Conservation (phyloP, 2,888 invertebrate genomes). For the Gymnocheta viridis region DNA sequence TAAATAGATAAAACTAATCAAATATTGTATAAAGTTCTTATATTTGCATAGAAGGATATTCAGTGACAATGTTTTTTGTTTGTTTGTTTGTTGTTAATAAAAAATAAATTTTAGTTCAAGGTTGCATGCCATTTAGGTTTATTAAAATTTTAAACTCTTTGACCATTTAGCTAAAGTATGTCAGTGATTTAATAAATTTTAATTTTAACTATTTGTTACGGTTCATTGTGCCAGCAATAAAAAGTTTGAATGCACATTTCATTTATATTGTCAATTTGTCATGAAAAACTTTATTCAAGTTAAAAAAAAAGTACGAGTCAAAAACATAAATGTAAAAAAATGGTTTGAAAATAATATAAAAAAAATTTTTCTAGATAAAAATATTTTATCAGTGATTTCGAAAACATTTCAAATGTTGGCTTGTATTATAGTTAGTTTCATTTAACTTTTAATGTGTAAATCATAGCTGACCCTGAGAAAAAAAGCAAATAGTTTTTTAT, state of each 20-base stretch:
- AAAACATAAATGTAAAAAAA: too few relatives aligned
- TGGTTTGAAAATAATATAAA: too few relatives aligned
- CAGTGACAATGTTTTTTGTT: not conserved
- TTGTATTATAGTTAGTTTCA: not conserved
- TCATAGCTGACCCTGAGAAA: not conserved
- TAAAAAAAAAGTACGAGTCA: conserved; percentile 12
- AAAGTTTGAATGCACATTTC: conserved; percentile 52
- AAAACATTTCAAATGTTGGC: not conserved
- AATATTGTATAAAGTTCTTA: not conserved
- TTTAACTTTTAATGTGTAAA: conserved; percentile 1
- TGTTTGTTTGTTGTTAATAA: not conserved
- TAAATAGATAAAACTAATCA: not conserved
- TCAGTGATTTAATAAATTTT: conserved; percentile 45
- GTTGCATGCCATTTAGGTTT: conserved; percentile 15
- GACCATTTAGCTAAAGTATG: conserved; percentile 51
- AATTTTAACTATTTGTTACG: not conserved
- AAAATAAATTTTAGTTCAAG: conserved; percentile 50
- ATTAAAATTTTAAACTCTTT: conserved; percentile 57
- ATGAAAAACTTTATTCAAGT: conserved; percentile 56
- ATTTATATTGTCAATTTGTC: conserved; percentile 63
- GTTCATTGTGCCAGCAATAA: not conserved
- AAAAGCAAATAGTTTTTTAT: too few relatives aligned
- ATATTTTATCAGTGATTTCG: not conserved
- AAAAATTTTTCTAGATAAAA: too few relatives aligned
- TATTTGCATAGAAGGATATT: not conserved